These are phyloP conservation scores for Drosophila tsacasi DNA, from an alignment of 1,140 invertebrate species.

Conservation along the genomic window DNA sequence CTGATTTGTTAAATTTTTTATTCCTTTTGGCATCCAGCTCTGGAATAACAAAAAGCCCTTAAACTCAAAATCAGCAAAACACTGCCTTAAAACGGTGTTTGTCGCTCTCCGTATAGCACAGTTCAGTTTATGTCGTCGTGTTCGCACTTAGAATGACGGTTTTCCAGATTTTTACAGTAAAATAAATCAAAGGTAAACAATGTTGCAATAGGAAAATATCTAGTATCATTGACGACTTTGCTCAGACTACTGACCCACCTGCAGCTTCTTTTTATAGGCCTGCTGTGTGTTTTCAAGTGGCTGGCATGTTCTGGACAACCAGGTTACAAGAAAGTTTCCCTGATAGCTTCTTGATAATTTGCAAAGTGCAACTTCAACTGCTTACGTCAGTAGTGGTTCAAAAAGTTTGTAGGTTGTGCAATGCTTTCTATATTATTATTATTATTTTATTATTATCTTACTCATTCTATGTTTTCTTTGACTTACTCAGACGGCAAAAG, in stretches of 20 bases:
- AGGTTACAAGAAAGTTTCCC: constrained; percentile 23
- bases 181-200: no score
- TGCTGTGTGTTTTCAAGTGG: not conserved
- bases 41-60: no score
- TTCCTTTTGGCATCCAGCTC: no score
- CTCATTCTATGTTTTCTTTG: no score
- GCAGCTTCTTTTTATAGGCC: constrained; percentile 56
- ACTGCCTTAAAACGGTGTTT: no score
- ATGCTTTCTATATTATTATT: not conserved
- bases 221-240: not conserved
- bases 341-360: constrained; percentile 34
- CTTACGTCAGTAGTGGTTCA: constrained; percentile 1
- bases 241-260: constrained; percentile 13
- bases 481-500: not conserved
- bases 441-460: not conserved
- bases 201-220: no score
- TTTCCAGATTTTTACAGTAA: no score
- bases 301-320: constrained; percentile 7
- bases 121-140: no score
- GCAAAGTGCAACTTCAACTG: constrained; percentile 26
- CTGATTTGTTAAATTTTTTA: no score
- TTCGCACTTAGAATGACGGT: no score
- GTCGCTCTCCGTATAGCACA: no score
- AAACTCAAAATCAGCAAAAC: no score
- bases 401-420: not conserved